Conservation (phyloP, 2,797 vertebrate genomes). For the Amblyopsis hoosieri region DNA sequence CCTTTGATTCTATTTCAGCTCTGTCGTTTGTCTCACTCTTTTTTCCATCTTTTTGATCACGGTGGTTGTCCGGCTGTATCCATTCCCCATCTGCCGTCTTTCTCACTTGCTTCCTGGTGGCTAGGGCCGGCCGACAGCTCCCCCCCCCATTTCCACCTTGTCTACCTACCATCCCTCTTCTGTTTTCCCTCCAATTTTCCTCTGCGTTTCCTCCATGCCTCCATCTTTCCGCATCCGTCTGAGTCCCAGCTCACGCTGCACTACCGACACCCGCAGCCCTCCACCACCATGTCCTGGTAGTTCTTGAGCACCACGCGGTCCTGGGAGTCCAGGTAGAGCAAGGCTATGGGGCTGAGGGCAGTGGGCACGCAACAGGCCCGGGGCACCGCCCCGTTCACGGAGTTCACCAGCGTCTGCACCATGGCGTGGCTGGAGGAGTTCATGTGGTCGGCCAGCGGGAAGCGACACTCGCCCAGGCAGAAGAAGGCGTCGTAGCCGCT, state of each 20-base stretch:
- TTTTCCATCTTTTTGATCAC: constrained; percentile 23
- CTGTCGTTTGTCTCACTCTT: neutral
- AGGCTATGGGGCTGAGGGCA: constrained; percentile 82
- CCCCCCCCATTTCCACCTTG: constrained; percentile 12
- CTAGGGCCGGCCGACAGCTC: constrained; percentile 9
- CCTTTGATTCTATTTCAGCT: constrained; percentile 1
- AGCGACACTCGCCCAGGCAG: constrained; percentile 85
- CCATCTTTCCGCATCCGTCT: neutral
- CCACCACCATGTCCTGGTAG: constrained; percentile 88
- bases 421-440: constrained; percentile 87
- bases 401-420: constrained; percentile 88
- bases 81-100: constrained; percentile 11
- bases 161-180: constrained; percentile 28
- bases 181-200: constrained; percentile 21
- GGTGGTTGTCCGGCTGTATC: constrained; percentile 34
- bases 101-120: constrained; percentile 26
- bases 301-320: constrained; percentile 86
- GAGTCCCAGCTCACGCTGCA: constrained; percentile 2
- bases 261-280: constrained; percentile 85
- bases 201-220: neutral
- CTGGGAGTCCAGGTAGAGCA: constrained; percentile 84
- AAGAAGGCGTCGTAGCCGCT: constrained; percentile 85
- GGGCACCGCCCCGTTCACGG: constrained; percentile 82
- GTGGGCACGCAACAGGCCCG: constrained; percentile 84
- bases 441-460: constrained; percentile 86